phyloP scores from a whole-genome alignment of 2,888 invertebrate genomes.

The Lithophane leautieri region DNA sequence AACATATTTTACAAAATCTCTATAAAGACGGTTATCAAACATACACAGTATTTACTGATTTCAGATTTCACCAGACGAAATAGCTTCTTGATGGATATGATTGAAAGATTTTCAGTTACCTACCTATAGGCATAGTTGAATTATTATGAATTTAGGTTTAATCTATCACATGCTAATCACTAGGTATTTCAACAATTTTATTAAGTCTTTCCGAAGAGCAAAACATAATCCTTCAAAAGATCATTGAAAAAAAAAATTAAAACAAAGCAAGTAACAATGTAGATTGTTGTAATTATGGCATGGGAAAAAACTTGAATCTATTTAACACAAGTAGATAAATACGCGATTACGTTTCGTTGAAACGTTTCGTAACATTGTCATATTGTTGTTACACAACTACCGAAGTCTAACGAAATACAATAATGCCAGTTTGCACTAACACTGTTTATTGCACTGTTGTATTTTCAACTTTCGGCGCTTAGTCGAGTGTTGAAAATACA shows the following conservation, averaged over 20 bases:
- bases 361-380: conserved; percentile 15
- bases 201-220: background rate
- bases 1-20: conserved; percentile 61
- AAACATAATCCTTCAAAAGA: conserved; percentile 3
- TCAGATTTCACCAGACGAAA: background rate
- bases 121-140: background rate
- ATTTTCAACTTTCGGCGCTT: background rate
- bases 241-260: background rate
- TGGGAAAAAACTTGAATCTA: conserved; percentile 22
- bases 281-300: conserved; percentile 13
- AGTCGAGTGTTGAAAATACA: background rate
- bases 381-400: conserved; percentile 21
- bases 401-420: conserved; percentile 13
- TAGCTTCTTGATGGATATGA: background rate
- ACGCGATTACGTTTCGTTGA: conserved; percentile 3
- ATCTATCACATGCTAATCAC: background rate
- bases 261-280: conserved; percentile 7
- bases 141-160: background rate
- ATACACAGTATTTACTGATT: conserved; percentile 6
- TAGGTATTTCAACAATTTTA: background rate
- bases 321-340: conserved; percentile 9
- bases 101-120: background rate
- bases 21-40: conserved; percentile 51
- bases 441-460: background rate
- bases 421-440: background rate